A percentile compares a stretch with the other conserved stretches of the same genome.
These are phyloP conservation scores for Sarcophaga subvicina DNA, from an alignment of 2,888 invertebrate genomes.

Conservation along the genomic window DNA sequence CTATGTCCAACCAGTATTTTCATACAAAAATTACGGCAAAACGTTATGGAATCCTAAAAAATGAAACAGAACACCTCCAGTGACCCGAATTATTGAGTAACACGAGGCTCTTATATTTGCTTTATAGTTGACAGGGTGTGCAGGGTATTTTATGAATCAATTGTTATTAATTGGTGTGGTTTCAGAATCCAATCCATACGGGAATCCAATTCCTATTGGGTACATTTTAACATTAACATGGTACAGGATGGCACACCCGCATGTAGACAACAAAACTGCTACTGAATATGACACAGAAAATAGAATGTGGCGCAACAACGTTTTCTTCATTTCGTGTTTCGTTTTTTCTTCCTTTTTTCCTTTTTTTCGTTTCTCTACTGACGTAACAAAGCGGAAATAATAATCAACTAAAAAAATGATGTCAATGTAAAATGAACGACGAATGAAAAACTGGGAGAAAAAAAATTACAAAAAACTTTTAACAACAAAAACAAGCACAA, in stretches of 20 bases:
- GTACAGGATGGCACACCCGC: not conserved
- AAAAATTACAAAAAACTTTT: not conserved
- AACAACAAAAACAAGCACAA: not conserved
- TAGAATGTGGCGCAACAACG: not conserved
- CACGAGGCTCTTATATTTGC: no score
- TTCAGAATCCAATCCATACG: not conserved
- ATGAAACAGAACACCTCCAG: no score
- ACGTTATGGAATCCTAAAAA: no score
- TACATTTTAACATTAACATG: not conserved
- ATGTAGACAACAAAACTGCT: not conserved
- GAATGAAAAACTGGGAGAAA: not conserved
- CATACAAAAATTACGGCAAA: no score
- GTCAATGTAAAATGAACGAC: constrained; percentile 45
- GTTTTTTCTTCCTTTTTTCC: no score
- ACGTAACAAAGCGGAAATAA: constrained; percentile 66
- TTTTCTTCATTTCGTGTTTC: constrained; percentile 16
- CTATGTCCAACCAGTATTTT: no score
- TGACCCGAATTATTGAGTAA: no score
- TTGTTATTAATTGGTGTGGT: no score
- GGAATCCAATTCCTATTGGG: not conserved
- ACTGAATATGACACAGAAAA: not conserved
- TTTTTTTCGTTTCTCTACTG: not conserved
- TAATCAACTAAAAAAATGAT: constrained; percentile 61
- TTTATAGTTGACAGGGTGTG: no score
- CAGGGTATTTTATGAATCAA: no score